A percentile compares a stretch with the other conserved stretches of the same genome.
Conservation (phyloP, 2,888 invertebrate genomes). For the Mechanitis mazaeus region DNA sequence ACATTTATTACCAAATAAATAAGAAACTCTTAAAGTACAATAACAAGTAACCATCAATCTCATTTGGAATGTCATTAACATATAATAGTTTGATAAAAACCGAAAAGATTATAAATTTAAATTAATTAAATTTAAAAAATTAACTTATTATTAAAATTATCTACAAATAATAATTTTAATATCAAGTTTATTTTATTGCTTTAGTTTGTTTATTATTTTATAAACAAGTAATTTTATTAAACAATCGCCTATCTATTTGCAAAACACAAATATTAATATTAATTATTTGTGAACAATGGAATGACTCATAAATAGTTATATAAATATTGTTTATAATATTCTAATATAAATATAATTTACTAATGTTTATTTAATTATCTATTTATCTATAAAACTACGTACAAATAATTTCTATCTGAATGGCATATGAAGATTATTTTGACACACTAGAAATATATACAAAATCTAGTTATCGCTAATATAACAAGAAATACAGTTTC, state of each 20-base stretch:
- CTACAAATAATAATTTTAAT: no score
- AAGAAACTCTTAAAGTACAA: slow-evolving; percentile 18
- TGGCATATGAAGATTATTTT: slow-evolving; percentile 10
- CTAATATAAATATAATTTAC: neutral
- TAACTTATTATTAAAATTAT: no score
- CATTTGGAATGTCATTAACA: slow-evolving; percentile 22
- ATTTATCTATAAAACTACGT: neutral
- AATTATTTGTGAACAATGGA: no score
- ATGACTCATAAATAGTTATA: neutral
- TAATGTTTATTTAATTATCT: neutral
- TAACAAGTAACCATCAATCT: slow-evolving; percentile 22
- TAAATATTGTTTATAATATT: neutral
- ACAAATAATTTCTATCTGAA: neutral
- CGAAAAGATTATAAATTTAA: no score
- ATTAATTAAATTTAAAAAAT: no score
- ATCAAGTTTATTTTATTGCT: no score
- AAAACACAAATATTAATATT: no score
- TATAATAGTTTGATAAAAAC: no score
- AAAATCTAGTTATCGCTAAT: slow-evolving; percentile 3
- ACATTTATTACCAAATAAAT: slow-evolving; percentile 24
- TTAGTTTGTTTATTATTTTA: no score
- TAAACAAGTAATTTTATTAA: no score
- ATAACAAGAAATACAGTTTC: slow-evolving; percentile 3
- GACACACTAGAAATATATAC: slow-evolving; percentile 11
- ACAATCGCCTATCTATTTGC: no score